Evolutionary conservation across 1,140 invertebrate species (phyloP), one percentile per base, ranked within the genome.

Genomic region (Wasmannia auropunctata): DNA sequence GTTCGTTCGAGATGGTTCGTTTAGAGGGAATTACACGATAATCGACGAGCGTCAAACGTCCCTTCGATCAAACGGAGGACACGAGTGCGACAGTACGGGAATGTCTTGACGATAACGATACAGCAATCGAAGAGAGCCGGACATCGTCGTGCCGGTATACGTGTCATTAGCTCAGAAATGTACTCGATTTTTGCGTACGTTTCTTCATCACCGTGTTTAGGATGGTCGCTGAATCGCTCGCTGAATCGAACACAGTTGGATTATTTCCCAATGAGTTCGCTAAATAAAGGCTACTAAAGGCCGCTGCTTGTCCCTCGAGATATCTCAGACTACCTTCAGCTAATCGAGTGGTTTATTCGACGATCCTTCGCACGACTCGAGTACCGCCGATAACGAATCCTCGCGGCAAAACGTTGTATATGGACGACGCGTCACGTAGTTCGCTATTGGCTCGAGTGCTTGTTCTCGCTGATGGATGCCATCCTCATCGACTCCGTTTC

Each of bases 391-490:
- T 87, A 63, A 37, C 43, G 49, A 72, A 67, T 91, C 75, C 56
- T 89, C 60, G 72, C 46, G 54, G 76, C 37, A 60, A 40, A 25
- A 62, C 43, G 43, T 37, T 31, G 46, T 58, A 69, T 22, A 34
- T 49, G 25, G 40, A 76, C 40, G 58, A 46, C 40, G 75, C 25
- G 86, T 84, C 83, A 76, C 76, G 25, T 84, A 76, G 43, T 88
- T 74, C 69, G 87, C 88, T 93, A 95, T 91, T 94, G 94, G 87
- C 92, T 93, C 77, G 93, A 91, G 65, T 87, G 92, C 72, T 94
- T 94, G 72, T 75, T 90, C 74, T 95, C 94, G 91, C 91, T 94
- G 84, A 95, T 93, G 72, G 94, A 93, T 75, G 92, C 91, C 93
- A 95, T 94, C 87, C 92, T 93, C 88, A 92, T 93, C 75, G 94